Evolutionary conservation across 2,113 vertebrate species (phyloP).

Genomic region (Siniperca knerii): DNA sequence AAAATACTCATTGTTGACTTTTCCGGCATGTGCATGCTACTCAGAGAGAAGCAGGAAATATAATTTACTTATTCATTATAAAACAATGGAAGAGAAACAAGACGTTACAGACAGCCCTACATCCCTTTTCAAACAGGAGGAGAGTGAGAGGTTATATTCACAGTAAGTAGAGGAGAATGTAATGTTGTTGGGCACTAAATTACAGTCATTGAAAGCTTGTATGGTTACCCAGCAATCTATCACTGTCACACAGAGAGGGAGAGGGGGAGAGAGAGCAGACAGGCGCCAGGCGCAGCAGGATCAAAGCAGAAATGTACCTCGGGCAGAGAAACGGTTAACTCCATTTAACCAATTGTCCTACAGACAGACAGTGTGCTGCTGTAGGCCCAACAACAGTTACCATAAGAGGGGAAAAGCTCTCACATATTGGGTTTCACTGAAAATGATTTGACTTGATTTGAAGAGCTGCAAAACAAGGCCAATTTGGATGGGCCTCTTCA

Average conservation of each 20-base stretch:
- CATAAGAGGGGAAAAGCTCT: constrained; percentile 47
- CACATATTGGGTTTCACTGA: constrained; percentile 67
- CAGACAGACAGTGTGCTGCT: constrained; percentile 63
- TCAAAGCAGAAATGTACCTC: constrained; percentile 81
- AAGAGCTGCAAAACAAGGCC: constrained; percentile 65
- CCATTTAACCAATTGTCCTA: constrained; percentile 78
- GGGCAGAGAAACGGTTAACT: constrained; percentile 79
- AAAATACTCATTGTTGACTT: constrained; percentile 69
- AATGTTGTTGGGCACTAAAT: constrained; percentile 76
- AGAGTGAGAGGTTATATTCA: constrained; percentile 68
- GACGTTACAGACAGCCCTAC: constrained; percentile 54
- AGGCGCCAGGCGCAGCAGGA: constrained; percentile 83
- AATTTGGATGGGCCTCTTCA: constrained; percentile 70
- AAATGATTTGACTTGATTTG: constrained; percentile 72
- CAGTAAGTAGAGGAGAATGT: constrained; percentile 73
- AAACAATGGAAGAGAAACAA: constrained; percentile 67
- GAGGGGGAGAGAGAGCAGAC: constrained; percentile 74
- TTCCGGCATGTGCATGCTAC: constrained; percentile 56
- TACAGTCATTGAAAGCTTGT: constrained; percentile 79
- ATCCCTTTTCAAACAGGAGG: constrained; percentile 59
- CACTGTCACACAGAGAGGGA: constrained; percentile 72
- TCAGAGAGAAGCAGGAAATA: constrained; percentile 72
- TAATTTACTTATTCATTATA: constrained; percentile 73
- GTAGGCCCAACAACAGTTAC: constrained; percentile 59
- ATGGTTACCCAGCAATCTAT: constrained; percentile 77